Evolutionary conservation across 2,888 invertebrate genomes (phyloP).

Genomic region (Drosophila eohydei): DNA sequence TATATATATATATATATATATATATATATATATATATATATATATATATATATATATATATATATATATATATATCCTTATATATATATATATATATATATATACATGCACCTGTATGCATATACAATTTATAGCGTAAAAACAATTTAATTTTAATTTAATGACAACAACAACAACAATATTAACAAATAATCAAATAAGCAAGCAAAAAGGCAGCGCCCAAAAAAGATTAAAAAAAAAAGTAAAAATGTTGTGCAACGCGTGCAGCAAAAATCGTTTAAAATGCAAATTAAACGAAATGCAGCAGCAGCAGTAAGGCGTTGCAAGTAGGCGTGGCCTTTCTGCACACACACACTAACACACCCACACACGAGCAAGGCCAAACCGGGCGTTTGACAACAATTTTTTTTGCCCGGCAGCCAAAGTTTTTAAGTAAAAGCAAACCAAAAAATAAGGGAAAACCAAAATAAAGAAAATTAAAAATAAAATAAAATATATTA

Average conservation of each 20-base stretch:
- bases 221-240: constrained; percentile 42
- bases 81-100: constrained; percentile 20
- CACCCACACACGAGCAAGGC: constrained; percentile 32
- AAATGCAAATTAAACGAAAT: constrained; percentile 77
- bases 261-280: constrained; percentile 80
- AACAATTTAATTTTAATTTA: constrained; percentile 73
- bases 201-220: constrained; percentile 45
- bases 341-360: constrained; percentile 16
- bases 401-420: constrained; percentile 40
- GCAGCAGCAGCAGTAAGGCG: constrained; percentile 51
- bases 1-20: constrained; percentile 28
- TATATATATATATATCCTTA: constrained; percentile 24
- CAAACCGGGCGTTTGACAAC: constrained; percentile 58
- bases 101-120: constrained; percentile 18
- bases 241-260: constrained; percentile 56
- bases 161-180: constrained; percentile 57
- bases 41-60: constrained; percentile 30
- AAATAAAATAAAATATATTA: constrained; percentile 25
- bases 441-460: constrained; percentile 24
- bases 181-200: constrained; percentile 58
- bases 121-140: constrained; percentile 46
- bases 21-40: constrained; percentile 25
- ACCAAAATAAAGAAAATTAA: constrained; percentile 24
- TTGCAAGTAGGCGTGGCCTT: constrained; percentile 53
- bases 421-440: constrained; percentile 69